Conservation (phyloP, 2,888 invertebrate genomes). For the Drosophila helvetica region DNA sequence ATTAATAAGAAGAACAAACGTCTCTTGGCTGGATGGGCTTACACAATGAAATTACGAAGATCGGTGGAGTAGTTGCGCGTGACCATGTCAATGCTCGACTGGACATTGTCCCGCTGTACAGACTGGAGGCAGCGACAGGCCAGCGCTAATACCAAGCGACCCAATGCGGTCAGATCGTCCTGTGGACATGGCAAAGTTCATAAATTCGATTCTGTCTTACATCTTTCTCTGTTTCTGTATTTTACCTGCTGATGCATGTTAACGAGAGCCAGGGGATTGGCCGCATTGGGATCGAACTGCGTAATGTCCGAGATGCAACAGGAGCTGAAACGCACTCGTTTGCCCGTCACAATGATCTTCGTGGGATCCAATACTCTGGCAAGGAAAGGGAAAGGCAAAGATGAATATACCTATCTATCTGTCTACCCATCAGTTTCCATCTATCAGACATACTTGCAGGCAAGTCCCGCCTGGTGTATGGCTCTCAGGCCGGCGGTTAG, state of each 20-base stretch:
- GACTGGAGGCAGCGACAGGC: conserved; percentile 97
- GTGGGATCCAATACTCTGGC: conserved; percentile 95
- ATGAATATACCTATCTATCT: background rate
- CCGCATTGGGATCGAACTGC: conserved; percentile 88
- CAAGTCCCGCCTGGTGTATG: conserved; percentile 90
- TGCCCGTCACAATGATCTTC: conserved; percentile 93
- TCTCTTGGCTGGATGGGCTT: conserved; percentile 74
- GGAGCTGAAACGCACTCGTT: conserved; percentile 92
- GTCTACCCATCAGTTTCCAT: too few species aligned
- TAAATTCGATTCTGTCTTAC: background rate
- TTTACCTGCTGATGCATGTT: conserved; percentile 88
- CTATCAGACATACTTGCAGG: conserved; percentile 85
- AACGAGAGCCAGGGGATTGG: conserved; percentile 87
- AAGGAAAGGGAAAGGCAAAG: background rate
- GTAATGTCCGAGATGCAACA: conserved; percentile 92
- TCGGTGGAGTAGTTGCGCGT: conserved; percentile 96
- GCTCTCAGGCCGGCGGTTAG: conserved; percentile 96
- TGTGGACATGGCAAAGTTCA: conserved; percentile 32
- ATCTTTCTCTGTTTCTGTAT: background rate
- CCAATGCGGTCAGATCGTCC: conserved; percentile 96
- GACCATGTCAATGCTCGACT: conserved; percentile 94
- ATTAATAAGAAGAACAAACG: background rate
- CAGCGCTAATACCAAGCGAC: conserved; percentile 94
- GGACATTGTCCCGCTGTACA: conserved; percentile 93
- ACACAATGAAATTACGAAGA: conserved; percentile 97